Percentiles rank a stretch among this genome's conserved stretches.
Conservation (phyloP, 2,113 vertebrate genomes). For the Saguinus midas region DNA sequence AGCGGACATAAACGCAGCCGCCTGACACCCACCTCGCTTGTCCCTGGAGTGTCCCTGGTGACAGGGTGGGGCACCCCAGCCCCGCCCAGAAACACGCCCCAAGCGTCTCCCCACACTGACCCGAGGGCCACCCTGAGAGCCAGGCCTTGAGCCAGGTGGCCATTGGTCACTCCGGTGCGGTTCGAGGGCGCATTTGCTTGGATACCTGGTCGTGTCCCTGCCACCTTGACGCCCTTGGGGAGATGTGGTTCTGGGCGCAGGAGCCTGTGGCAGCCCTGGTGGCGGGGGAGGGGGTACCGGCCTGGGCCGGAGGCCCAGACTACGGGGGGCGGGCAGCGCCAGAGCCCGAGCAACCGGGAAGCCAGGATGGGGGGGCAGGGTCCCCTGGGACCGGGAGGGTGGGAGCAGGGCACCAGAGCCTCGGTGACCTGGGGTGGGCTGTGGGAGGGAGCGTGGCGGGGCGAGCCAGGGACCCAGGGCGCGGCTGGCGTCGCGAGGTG, state of each 20-base stretch:
- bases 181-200: neutral
- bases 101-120: neutral
- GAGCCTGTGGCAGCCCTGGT: neutral
- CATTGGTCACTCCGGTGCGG: neutral
- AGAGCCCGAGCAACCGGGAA: neutral
- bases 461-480: neutral
- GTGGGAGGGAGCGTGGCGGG: rapidly evolving
- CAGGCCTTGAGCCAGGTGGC: neutral
- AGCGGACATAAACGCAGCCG: neutral
- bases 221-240: neutral
- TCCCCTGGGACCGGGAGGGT: neutral
- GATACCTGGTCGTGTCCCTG: neutral
- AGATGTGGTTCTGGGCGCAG: neutral
- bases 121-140: neutral
- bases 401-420: neutral
- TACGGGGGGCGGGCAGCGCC: neutral
- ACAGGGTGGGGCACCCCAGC: neutral
- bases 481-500: neutral
- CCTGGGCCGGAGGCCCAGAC: neutral
- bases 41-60: neutral
- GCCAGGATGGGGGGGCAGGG: neutral
- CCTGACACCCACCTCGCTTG: neutral
- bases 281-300: rapidly evolving
- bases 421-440: neutral
- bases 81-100: neutral